phyloP scores from a whole-genome alignment of 2,888 invertebrate species.

The Agrotis puta region DNA sequence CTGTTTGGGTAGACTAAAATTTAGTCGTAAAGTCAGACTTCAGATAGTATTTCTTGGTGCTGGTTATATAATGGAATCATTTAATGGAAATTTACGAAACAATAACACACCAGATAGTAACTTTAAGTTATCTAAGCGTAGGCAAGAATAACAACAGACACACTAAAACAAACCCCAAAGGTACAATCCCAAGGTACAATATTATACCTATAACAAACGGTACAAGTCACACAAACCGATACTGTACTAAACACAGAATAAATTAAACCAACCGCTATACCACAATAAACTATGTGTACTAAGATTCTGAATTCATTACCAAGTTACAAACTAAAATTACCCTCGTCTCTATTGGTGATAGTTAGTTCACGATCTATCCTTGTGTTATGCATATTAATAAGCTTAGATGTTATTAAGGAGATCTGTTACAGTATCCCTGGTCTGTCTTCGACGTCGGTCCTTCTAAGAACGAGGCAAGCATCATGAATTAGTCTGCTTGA shows the following conservation, averaged over 20 bases:
- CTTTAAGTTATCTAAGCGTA: neutral
- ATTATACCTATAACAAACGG: neutral
- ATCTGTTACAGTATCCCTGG: conserved; percentile 69
- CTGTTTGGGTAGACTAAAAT: conserved; percentile 1
- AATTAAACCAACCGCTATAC: conserved; percentile 54
- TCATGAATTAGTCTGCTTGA: conserved; percentile 63
- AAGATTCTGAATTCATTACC: conserved; percentile 87
- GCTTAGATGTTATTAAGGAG: conserved; percentile 79
- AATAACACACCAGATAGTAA: neutral
- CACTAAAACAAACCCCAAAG: neutral
- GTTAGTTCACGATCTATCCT: conserved; percentile 79
- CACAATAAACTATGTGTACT: conserved; percentile 80
- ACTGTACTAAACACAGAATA: conserved; percentile 43
- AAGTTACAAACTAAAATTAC: conserved; percentile 84
- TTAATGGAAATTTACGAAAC: neutral
- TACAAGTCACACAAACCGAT: conserved; percentile 28
- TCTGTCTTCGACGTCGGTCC: conserved; percentile 49
- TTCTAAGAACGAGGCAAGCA: conserved; percentile 69
- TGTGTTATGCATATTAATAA: conserved; percentile 88
- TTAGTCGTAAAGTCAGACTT: neutral
- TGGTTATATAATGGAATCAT: neutral
- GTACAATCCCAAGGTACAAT: conserved; percentile 27
- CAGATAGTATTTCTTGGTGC: neutral
- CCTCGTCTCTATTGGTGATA: conserved; percentile 80
- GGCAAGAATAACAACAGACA: conserved; percentile 1